Base-by-base conservation (phyloP, 1,140 invertebrate species). In the Dinoponera quadriceps region DNA sequence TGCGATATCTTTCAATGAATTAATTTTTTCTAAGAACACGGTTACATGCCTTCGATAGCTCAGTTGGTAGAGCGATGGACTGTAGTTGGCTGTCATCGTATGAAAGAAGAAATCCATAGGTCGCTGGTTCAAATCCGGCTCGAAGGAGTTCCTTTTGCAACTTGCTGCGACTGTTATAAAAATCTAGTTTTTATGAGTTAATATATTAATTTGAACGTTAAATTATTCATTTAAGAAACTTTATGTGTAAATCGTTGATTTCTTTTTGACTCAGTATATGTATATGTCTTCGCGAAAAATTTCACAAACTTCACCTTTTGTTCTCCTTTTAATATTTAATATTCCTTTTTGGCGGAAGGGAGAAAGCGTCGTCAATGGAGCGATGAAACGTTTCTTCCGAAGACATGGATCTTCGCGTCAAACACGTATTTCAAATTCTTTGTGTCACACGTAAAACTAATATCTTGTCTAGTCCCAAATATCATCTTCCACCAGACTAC, bases 1-100 rank as follows among this genome's bases (percentile, higher is more conserved):
- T 62, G 22, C 9, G 7, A 38, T 11, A 22, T 38, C 1, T 13
- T n/a, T 44, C 3, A 13, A 27, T 49, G 7, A 11, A 73, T 60
- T 48, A n/a, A 44, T 4, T 7, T 63, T 4, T 33, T 33, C 18
- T 11, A 44, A 44, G 7, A 9, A 44, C 7, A 7, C 4, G 1
- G 38, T 9, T 9, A 49, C 16, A 48, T 27, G 13, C 96, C 96
- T 96, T 96, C 96, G 96, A 96, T 96, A 96, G 96, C 96, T 97
- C 96, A 97, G 96, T 97, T 97, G 96, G 96, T 97, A 97, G 96
- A 97, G 96, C 96, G 96, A 96, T 97, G 96, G 96, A 97, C 96
- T 96, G 96, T 97, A 97, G 96, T 94, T 89, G 92, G 82, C 18
- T 20, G 18, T 7, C 22, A 44, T 44, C 25, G 29, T 16, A 3